phyloP scores from a whole-genome alignment of 2,113 vertebrate genomes.

The Tauraco erythrolophus region DNA sequence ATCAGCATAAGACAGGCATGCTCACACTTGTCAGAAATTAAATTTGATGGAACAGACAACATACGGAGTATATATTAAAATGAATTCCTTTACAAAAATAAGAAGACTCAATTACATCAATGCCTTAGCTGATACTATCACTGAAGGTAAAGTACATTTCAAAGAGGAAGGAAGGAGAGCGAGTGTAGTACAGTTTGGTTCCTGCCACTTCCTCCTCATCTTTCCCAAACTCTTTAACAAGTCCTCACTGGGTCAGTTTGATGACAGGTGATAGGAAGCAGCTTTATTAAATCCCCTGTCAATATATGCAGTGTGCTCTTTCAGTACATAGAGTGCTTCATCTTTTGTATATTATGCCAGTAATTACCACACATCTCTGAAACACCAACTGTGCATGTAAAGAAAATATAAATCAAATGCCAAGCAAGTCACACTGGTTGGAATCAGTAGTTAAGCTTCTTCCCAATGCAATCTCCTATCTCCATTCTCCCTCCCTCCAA shows the following conservation, averaged over 20 bases:
- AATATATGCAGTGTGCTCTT: background rate
- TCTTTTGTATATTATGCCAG: background rate
- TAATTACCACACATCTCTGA: background rate
- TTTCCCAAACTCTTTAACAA: background rate
- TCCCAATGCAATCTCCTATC: background rate
- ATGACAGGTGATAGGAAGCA: background rate
- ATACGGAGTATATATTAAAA: conserved; percentile 16
- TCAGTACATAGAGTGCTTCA: background rate
- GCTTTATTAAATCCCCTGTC: background rate
- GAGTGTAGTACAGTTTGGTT: background rate
- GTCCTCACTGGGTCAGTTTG: background rate
- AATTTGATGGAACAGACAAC: conserved; percentile 49
- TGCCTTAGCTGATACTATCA: conserved; percentile 38
- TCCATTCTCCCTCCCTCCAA: accelerated
- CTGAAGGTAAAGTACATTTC: background rate
- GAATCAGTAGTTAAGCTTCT: background rate
- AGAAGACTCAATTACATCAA: background rate
- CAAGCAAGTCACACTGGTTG: background rate
- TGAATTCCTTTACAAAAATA: conserved; percentile 34
- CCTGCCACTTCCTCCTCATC: background rate
- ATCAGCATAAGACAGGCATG: conserved; percentile 33
- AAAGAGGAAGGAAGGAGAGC: background rate
- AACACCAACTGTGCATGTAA: background rate
- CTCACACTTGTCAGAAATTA: conserved; percentile 46
- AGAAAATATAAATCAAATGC: background rate